Evolutionary conservation across 2,888 invertebrate species (phyloP), one percentile per base, ranked within the genome.

Genomic region (Apocheima hispidaria): DNA sequence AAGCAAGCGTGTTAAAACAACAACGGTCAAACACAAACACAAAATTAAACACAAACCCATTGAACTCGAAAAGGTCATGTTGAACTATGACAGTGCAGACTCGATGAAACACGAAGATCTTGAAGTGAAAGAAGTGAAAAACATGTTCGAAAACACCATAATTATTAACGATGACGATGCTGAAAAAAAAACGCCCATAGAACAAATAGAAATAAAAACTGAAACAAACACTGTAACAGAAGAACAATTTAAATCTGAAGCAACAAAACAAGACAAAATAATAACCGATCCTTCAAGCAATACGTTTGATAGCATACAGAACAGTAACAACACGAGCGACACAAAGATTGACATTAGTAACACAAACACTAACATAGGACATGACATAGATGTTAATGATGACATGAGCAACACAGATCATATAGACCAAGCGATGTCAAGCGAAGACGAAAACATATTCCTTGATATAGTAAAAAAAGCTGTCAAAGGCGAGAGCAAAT

Each of bases 381-480:
- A 26, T 26, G 36, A 46, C 21, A 40, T 23, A 28, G 51, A 53
- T 18, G 35, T 16, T 7, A 51, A 43, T 9, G 58, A 41, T 20
- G 46, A 55, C 12, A 46, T 52, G 33, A 46, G 6, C 2, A 51
- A 51, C 7, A 46, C 50, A 18, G 55, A 56, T 49, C 52, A 52
- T 14, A 16, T 59, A 14, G 56, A 60, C 9, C 49, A 63, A 7
- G 20, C 58, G 23, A 41, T 56, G 35, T 63, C 68, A 14, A 63
- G 60, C 9, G 70, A 70, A 0, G 70, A 70, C 12, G 70, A 70
- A 52, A 70, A 68, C 21, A 66, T 68, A 58, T 68, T 70, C 56
- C 60, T 70, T 3, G 57, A 70, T 4, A 68, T 70, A 10, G 56
- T 70, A 20, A 70, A 70, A 41, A 70, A 68, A 54, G 70, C 70